phyloP scores from a whole-genome alignment of 2,888 invertebrate species.

The Apotomis capreana region DNA sequence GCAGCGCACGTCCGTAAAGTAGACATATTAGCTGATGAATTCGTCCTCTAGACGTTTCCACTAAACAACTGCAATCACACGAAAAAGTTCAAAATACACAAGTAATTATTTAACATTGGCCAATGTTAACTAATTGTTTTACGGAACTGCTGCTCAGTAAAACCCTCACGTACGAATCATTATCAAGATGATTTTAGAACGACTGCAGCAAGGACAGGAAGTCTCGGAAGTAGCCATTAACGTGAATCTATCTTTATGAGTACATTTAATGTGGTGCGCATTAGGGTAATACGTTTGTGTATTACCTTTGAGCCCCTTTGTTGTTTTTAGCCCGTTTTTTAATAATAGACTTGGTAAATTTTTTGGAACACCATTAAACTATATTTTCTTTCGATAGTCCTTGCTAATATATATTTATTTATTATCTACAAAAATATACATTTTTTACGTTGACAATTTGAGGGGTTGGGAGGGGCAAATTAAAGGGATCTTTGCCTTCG shows the following conservation, averaged over 20 bases:
- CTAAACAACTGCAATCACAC: slow-evolving; percentile 8
- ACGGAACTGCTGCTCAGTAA: slow-evolving; percentile 20
- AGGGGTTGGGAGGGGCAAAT: too few relatives aligned
- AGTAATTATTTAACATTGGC: slow-evolving; percentile 31
- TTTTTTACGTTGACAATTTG: too few relatives aligned
- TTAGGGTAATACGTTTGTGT: slow-evolving; percentile 34
- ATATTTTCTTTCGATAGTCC: too few relatives aligned
- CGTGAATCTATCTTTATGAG: slow-evolving; percentile 37
- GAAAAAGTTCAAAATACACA: slow-evolving; percentile 21
- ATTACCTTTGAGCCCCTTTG: background rate
- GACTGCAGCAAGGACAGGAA: slow-evolving; percentile 50
- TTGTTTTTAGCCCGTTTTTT: background rate
- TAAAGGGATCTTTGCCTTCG: too few relatives aligned
- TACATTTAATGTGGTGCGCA: slow-evolving; percentile 37
- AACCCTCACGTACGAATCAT: slow-evolving; percentile 36
- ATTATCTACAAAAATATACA: too few relatives aligned
- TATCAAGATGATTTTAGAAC: slow-evolving; percentile 35
- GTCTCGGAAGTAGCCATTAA: slow-evolving; percentile 58
- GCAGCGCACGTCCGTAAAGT: too few relatives aligned
- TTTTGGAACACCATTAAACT: too few relatives aligned
- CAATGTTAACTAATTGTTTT: slow-evolving; percentile 38
- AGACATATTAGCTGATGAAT: too few relatives aligned
- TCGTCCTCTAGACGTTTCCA: background rate
- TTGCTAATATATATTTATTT: too few relatives aligned
- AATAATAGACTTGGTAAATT: too few relatives aligned